Conservation (phyloP, 2,888 invertebrate genomes). For the Limnephilus marmoratus region DNA sequence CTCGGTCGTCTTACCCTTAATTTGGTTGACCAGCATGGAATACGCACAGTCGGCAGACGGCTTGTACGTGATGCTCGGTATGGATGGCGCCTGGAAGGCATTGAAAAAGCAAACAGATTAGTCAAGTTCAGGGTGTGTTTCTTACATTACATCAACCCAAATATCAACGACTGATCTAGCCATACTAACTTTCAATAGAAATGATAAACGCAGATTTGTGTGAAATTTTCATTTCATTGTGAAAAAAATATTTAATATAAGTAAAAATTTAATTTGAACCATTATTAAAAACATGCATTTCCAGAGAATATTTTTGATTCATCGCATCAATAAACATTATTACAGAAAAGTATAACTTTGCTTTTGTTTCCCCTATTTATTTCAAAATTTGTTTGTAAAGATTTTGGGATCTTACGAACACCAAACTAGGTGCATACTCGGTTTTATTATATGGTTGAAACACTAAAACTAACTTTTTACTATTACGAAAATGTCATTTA, state of each 20-base stretch:
- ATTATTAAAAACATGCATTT: neutral
- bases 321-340: neutral
- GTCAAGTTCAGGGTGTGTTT: slow-evolving; percentile 6
- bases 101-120: slow-evolving; percentile 64
- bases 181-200: neutral
- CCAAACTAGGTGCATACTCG: neutral
- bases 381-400: neutral
- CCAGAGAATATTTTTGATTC: neutral
- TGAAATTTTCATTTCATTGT: neutral
- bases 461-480: neutral
- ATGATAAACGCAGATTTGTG: neutral
- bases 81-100: slow-evolving; percentile 75
- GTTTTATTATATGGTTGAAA: neutral
- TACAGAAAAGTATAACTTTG: neutral
- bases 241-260: too few relatives aligned
- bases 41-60: slow-evolving; percentile 93
- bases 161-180: neutral
- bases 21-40: slow-evolving; percentile 90
- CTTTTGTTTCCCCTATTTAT: neutral
- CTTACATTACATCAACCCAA: neutral
- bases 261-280: neutral
- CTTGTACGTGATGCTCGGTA: slow-evolving; percentile 84
- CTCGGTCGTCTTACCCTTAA: slow-evolving; percentile 78
- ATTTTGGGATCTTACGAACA: neutral
- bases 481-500: neutral